A percentile compares a stretch with the other conserved stretches of the same genome.
These are phyloP conservation scores for Aleadryas rufinucha DNA, from an alignment of 2,113 vertebrate genomes.

Conservation along the genomic window DNA sequence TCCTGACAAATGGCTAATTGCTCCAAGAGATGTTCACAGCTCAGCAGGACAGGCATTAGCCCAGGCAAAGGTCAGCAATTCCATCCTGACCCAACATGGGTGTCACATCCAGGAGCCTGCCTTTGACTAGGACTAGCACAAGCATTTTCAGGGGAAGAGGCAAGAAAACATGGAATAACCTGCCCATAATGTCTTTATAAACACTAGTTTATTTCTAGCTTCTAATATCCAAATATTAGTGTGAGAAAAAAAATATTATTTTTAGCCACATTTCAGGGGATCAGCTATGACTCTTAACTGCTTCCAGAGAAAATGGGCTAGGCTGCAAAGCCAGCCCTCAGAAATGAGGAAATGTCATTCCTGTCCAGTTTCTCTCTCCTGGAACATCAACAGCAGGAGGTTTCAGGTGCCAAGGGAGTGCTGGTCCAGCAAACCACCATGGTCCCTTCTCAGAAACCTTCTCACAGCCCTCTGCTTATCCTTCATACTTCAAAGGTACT, in stretches of 20 bases:
- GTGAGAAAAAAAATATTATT: background rate
- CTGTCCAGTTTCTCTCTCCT: background rate
- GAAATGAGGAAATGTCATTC: background rate
- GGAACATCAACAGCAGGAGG: background rate
- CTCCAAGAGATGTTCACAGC: background rate
- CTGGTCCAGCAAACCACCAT: background rate
- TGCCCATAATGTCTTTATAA: background rate
- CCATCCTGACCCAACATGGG: background rate
- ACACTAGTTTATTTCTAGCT: background rate
- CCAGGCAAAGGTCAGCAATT: background rate
- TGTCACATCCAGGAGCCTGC: background rate
- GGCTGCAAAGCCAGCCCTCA: background rate
- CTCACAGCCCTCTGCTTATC: background rate
- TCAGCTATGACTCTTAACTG: background rate
- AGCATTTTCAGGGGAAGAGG: background rate
- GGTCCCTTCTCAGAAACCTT: background rate
- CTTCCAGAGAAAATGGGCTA: background rate
- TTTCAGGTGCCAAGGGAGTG: background rate
- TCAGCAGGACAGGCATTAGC: background rate
- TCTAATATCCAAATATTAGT: background rate
- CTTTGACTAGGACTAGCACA: background rate
- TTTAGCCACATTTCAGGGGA: background rate
- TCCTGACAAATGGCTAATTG: slow-evolving; percentile 28
- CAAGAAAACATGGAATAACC: background rate
- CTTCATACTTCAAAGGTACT: background rate